Evolutionary conservation across 2,888 invertebrate species (phyloP).

Genomic region (Hydriomena furcata): DNA sequence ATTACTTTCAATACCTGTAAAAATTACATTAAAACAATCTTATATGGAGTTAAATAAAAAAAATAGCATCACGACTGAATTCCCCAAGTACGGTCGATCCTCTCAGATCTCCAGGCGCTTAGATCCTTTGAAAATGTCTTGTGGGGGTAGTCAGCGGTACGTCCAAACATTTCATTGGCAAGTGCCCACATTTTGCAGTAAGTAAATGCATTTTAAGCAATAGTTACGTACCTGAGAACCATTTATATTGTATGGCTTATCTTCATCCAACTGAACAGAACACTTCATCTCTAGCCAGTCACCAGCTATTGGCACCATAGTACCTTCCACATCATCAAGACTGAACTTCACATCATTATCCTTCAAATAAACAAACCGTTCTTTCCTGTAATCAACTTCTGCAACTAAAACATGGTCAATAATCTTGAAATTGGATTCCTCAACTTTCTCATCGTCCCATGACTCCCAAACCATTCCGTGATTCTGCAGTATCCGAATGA

Average conservation of each 20-base stretch:
- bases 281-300: conserved; percentile 87
- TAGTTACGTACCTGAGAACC: conserved; percentile 21
- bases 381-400: conserved; percentile 57
- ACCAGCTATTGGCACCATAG: conserved; percentile 87
- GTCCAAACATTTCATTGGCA: too few species aligned
- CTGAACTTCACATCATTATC: conserved; percentile 83
- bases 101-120: too few species aligned
- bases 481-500: conserved; percentile 84
- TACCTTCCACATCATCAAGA: conserved; percentile 84
- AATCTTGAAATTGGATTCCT: conserved; percentile 55
- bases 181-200: too few species aligned
- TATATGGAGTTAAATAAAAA: too few species aligned
- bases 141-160: too few species aligned
- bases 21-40: too few species aligned
- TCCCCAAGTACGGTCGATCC: too few species aligned
- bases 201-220: too few species aligned
- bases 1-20: conserved; percentile 82
- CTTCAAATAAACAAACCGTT: conserved; percentile 72
- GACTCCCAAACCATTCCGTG: conserved; percentile 75
- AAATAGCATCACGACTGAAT: too few species aligned
- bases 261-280: conserved; percentile 78
- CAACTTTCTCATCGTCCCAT: conserved; percentile 59
- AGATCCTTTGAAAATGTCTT: too few species aligned
- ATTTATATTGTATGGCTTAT: conserved; percentile 19
- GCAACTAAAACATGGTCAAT: conserved; percentile 67